Evolutionary conservation across 2,888 invertebrate genomes (phyloP), one percentile per base, ranked within the genome.

Genomic region (Mythimna loreyi): DNA sequence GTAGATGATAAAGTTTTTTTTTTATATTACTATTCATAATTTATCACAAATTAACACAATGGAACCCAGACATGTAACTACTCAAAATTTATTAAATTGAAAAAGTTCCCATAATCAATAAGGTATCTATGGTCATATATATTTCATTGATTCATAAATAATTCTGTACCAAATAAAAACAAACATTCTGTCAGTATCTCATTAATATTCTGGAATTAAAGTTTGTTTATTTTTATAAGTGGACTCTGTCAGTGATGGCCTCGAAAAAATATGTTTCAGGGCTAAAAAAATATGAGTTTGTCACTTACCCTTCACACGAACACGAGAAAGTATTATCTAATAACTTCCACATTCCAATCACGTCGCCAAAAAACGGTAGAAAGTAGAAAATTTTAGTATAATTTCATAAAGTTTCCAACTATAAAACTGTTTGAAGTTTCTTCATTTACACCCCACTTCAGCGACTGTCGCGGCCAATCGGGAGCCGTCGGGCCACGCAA

Each of bases 381-480:
- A 84, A 84, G 81, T 85, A 85, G 87, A 86, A 87, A 86, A 85
- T 87, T 79, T 84, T 79, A 43, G 69, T 80, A 82, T 78, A 82
- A 73, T 92, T 93, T 91, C 89, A 84, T 86, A 93, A 93, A 94
- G 90, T 94, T 94, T 92, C 89, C 87, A 90, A 91, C 89, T 90
- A 87, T 86, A 89, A 91, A 91, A 92, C 88, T 90, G 88, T 85
- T 85, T 85, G 82, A 94, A 95, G 90, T 94, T 94, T 91, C 84
- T 86, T 85, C 85, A 90, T 89, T 80, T 68, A 90, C 91, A 92
- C 91, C 95, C 95, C 92, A 92, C 93, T 90, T 89, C 85, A 81
- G 84, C 81, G 82, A 89, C 86, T 82, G 84, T 84, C 75, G 78
- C 77, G 75, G 73, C 96, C 96, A 96, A 96, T 96, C 89, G 86